A percentile compares a stretch with the other conserved stretches of the same genome.
phyloP scores from a whole-genome alignment of 1,140 invertebrate genomes.

The Achroia grisella region DNA sequence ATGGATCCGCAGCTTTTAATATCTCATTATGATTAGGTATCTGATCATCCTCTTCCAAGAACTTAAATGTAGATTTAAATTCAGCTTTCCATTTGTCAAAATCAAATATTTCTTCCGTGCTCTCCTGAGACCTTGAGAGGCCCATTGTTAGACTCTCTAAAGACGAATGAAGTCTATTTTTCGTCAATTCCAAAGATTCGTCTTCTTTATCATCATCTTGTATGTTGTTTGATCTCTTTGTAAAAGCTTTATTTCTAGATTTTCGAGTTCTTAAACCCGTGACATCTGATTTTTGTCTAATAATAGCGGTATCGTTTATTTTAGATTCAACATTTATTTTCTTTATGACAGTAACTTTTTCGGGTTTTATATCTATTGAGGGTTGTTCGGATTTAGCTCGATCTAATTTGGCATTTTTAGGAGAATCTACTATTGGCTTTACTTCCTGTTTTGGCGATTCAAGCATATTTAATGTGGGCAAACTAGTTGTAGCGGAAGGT shows the following conservation, averaged over 20 bases:
- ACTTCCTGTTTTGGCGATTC: constrained; percentile 70
- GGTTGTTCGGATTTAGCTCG: constrained; percentile 58
- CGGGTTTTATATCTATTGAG: constrained; percentile 12
- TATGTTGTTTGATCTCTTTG: constrained; percentile 38
- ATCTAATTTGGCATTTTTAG: constrained; percentile 26
- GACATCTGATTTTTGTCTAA: constrained; percentile 76
- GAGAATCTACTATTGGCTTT: constrained; percentile 27
- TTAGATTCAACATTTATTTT: constrained; percentile 33
- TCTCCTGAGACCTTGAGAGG: constrained; percentile 55
- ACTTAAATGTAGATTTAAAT: constrained; percentile 57
- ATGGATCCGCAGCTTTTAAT: constrained; percentile 53
- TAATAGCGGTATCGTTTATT: constrained; percentile 58
- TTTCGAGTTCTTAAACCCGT: constrained; percentile 75
- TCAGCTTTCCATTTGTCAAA: constrained; percentile 67
- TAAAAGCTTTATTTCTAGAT: constrained; percentile 40
- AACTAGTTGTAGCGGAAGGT: constrained; percentile 78
- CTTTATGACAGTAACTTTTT: constrained; percentile 16
- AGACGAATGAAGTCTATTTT: constrained; percentile 63
- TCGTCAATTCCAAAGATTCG: constrained; percentile 39
- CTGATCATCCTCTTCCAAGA: constrained; percentile 61
- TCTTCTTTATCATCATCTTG: constrained; percentile 34
- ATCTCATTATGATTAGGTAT: constrained; percentile 55
- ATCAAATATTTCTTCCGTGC: constrained; percentile 51
- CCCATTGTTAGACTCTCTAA: constrained; percentile 66
- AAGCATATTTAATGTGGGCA: constrained; percentile 76